Conservation (phyloP, 2,888 invertebrate species). For the Acleris emargana region DNA sequence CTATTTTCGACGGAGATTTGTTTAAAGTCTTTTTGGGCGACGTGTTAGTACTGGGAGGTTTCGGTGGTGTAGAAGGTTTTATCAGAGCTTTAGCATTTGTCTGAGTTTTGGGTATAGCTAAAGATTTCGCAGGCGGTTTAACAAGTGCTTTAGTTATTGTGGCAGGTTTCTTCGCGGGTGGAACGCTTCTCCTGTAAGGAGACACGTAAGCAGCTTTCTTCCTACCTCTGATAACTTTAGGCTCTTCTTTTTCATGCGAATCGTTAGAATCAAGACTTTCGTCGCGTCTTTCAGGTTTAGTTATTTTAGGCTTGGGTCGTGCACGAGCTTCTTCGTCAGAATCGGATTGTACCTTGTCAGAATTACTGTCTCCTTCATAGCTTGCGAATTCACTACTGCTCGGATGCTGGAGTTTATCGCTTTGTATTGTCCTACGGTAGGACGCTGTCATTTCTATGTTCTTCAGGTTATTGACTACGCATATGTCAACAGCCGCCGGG, state of each 20-base stretch:
- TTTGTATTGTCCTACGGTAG: constrained; percentile 54
- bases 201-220: constrained; percentile 88
- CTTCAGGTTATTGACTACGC: constrained; percentile 75
- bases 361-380: constrained; percentile 84
- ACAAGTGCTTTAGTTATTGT: constrained; percentile 49
- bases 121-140: constrained; percentile 48
- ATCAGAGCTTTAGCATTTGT: constrained; percentile 62
- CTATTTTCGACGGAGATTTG: constrained; percentile 60
- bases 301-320: constrained; percentile 83
- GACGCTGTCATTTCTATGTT: constrained; percentile 76
- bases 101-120: constrained; percentile 56
- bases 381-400: constrained; percentile 75
- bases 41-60: constrained; percentile 57
- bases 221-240: constrained; percentile 86
- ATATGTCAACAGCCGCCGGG: constrained; percentile 73
- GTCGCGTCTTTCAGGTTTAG: constrained; percentile 78
- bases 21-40: constrained; percentile 69
- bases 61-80: constrained; percentile 55
- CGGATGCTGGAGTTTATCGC: constrained; percentile 56
- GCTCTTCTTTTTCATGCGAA: constrained; percentile 72
- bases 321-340: constrained; percentile 66
- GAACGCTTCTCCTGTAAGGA: constrained; percentile 75
- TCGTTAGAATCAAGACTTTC: constrained; percentile 76
- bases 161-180: constrained; percentile 61
- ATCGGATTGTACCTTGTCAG: constrained; percentile 79